Conservation (phyloP, 2,888 invertebrate species). For the Trachelus troglodyta region DNA sequence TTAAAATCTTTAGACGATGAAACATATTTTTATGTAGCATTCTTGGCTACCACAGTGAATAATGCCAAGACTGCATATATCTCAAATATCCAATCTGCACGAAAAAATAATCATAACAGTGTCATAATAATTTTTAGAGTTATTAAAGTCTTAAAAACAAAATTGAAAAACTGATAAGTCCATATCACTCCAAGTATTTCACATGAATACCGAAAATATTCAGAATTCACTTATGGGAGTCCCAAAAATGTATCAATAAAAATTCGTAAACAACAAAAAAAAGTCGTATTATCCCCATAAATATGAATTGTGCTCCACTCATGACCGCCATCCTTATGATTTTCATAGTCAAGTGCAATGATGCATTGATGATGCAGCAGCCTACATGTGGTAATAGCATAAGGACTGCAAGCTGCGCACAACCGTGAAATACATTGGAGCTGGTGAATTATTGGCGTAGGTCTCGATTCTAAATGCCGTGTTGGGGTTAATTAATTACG, state of each 20-base stretch:
- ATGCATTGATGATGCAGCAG: neutral
- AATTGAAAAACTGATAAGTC: too few species aligned
- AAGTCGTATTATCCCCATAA: neutral
- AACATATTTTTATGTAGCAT: neutral
- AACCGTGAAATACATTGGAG: neutral
- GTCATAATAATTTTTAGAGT: too few species aligned
- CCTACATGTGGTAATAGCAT: neutral
- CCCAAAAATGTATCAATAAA: neutral
- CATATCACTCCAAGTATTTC: too few species aligned
- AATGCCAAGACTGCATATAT: too few species aligned
- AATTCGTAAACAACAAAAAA: neutral
- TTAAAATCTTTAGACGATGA: neutral
- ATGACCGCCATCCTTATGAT: neutral
- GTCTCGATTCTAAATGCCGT: conserved; percentile 20
- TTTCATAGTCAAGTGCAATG: neutral
- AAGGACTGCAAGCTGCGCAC: neutral
- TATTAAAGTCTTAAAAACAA: too few species aligned
- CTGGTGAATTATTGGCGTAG: conserved; percentile 26
- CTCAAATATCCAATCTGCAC: too few species aligned
- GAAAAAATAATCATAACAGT: too few species aligned
- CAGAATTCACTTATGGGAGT: neutral
- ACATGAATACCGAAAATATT: too few species aligned
- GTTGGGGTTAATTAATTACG: conserved; percentile 1
- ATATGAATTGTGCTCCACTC: neutral
- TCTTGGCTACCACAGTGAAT: neutral